Conservation (phyloP, 2,797 vertebrate species). For the Dipus sagitta region DNA sequence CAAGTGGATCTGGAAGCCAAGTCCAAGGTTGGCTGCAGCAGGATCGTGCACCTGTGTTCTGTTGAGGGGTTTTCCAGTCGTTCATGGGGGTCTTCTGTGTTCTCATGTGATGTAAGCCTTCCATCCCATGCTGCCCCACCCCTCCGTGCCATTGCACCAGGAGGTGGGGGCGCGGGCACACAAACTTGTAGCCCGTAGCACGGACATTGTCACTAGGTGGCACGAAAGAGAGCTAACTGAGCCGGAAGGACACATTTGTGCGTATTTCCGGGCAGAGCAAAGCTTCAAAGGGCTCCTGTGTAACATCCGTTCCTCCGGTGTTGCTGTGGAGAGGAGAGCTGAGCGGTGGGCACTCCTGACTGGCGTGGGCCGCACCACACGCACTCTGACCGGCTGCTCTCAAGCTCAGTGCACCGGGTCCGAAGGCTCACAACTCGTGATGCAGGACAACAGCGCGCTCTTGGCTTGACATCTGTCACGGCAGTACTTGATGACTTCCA, state of each 20-base stretch:
- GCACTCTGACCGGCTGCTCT: too few relatives aligned
- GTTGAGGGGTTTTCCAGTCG: too few relatives aligned
- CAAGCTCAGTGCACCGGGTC: too few relatives aligned
- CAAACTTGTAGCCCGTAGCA: neutral
- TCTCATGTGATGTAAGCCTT: neutral
- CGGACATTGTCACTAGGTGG: neutral
- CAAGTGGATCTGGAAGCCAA: neutral
- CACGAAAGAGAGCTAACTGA: neutral
- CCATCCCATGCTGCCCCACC: neutral
- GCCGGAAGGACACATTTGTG: too few relatives aligned
- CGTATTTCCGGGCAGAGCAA: neutral
- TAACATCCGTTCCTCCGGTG: neutral
- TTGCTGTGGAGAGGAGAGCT: neutral
- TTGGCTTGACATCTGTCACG: neutral
- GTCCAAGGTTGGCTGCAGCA: neutral
- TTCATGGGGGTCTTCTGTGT: neutral
- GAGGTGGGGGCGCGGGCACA: neutral
- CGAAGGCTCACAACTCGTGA: fast-evolving
- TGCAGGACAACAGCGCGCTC: neutral
- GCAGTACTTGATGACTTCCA: neutral
- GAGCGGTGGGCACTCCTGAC: neutral
- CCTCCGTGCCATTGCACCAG: neutral
- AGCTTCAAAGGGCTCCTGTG: neutral
- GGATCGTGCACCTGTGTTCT: neutral
- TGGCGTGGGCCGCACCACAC: neutral